Evolutionary conservation across 2,888 invertebrate genomes (phyloP).

Genomic region (Disparrhopalites patrizii): DNA sequence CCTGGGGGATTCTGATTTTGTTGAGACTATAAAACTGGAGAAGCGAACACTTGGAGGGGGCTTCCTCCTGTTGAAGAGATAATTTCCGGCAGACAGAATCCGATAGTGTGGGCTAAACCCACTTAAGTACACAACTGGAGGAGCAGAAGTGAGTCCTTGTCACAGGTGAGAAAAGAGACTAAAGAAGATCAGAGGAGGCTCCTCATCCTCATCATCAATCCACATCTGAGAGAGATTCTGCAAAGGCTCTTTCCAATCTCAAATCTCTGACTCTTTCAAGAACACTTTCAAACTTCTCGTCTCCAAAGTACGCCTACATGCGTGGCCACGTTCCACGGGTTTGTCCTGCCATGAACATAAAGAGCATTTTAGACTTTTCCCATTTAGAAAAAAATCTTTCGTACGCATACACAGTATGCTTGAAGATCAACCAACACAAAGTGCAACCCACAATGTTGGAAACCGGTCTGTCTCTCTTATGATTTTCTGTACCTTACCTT

Average conservation of each 20-base stretch:
- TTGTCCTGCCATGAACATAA: conserved; percentile 24
- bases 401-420: conserved; percentile 12
- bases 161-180: conserved; percentile 34
- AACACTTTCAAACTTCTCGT: too few species aligned
- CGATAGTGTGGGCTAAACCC: neutral
- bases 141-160: conserved; percentile 25
- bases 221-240: conserved; percentile 25
- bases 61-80: neutral
- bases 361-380: too few species aligned
- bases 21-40: too few species aligned
- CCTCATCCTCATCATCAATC: neutral
- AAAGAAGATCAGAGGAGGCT: conserved; percentile 5
- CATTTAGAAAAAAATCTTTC: conserved; percentile 10
- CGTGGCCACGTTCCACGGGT: conserved; percentile 34
- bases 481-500: too few species aligned
- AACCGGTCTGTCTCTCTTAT: conserved; percentile 29
- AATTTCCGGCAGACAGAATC: conserved; percentile 1
- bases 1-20: neutral
- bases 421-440: conserved; percentile 14
- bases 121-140: conserved; percentile 9
- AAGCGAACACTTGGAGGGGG: neutral
- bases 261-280: too few species aligned
- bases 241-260: too few species aligned
- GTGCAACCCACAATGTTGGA: conserved; percentile 26
- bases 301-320: conserved; percentile 34